A percentile compares a stretch with the other conserved stretches of the same genome.
These are phyloP conservation scores for Pseudorasbora parva DNA, from an alignment of 2,113 vertebrate species.

Conservation along the genomic window DNA sequence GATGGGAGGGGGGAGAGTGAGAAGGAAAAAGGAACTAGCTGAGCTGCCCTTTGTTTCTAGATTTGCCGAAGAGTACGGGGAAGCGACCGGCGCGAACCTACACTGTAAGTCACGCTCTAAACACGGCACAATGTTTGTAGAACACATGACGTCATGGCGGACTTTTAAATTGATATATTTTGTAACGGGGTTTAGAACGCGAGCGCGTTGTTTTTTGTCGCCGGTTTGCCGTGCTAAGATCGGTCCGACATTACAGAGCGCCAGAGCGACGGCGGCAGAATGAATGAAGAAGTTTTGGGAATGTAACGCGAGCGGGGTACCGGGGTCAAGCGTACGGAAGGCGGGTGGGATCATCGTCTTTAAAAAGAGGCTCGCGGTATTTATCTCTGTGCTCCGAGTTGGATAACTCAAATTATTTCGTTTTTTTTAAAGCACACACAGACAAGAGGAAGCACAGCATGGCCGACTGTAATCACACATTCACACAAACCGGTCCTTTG, in stretches of 20 bases:
- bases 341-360: constrained; percentile 73
- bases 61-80: constrained; percentile 69
- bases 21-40: constrained; percentile 67
- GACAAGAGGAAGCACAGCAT: constrained; percentile 68
- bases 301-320: constrained; percentile 65
- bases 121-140: neutral
- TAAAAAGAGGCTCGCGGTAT: constrained; percentile 54
- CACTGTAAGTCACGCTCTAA: constrained; percentile 68
- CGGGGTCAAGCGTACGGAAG: constrained; percentile 69
- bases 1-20: constrained; percentile 49
- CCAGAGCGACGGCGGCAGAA: constrained; percentile 66
- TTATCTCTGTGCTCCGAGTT: constrained; percentile 17
- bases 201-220: neutral
- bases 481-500: constrained; percentile 38
- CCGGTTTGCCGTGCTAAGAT: neutral
- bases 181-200: fast-evolving
- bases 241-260: constrained; percentile 62
- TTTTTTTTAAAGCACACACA: constrained; percentile 15
- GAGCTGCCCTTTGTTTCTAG: constrained; percentile 80
- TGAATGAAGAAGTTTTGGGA: constrained; percentile 77
- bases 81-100: constrained; percentile 61
- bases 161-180: neutral
- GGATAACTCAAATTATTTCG: neutral
- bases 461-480: constrained; percentile 68
- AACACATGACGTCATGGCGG: neutral